phyloP scores from a whole-genome alignment of 2,113 vertebrate species.

The Eptatretus burgeri region DNA sequence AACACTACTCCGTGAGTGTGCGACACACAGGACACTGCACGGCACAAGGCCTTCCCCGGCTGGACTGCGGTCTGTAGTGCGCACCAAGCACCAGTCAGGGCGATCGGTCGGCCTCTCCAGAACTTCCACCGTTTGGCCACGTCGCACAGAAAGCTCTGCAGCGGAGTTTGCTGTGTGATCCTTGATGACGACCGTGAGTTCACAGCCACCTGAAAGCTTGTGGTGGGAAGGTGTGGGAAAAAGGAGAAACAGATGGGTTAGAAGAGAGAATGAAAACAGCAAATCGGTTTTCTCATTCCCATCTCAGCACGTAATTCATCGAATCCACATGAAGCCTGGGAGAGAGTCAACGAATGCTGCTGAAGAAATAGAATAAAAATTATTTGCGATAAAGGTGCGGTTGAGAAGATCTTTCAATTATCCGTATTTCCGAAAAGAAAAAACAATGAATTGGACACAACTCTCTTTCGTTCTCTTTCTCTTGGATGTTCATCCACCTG shows the following conservation, averaged over 20 bases:
- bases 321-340: too few species aligned
- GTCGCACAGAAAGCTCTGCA: slow-evolving; percentile 67
- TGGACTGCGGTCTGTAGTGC: slow-evolving; percentile 71
- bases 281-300: neutral
- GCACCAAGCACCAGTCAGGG: slow-evolving; percentile 80
- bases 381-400: too few species aligned
- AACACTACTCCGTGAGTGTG: slow-evolving; percentile 87
- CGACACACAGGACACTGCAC: slow-evolving; percentile 77
- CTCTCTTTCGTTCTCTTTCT: too few species aligned
- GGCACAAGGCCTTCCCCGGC: slow-evolving; percentile 71
- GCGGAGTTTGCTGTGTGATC: slow-evolving; percentile 83
- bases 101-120: slow-evolving; percentile 75
- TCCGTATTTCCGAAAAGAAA: too few species aligned
- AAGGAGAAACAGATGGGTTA: neutral
- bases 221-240: neutral
- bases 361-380: too few species aligned
- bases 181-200: slow-evolving; percentile 83
- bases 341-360: too few species aligned
- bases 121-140: slow-evolving; percentile 83
- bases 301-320: neutral
- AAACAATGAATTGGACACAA: too few species aligned
- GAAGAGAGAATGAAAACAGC: slow-evolving; percentile 11
- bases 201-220: slow-evolving; percentile 80
- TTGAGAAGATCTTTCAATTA: too few species aligned
- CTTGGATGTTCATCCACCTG: too few species aligned